Conservation (phyloP, 2,888 invertebrate species). For the Stenoptilia bipunctidactyla region DNA sequence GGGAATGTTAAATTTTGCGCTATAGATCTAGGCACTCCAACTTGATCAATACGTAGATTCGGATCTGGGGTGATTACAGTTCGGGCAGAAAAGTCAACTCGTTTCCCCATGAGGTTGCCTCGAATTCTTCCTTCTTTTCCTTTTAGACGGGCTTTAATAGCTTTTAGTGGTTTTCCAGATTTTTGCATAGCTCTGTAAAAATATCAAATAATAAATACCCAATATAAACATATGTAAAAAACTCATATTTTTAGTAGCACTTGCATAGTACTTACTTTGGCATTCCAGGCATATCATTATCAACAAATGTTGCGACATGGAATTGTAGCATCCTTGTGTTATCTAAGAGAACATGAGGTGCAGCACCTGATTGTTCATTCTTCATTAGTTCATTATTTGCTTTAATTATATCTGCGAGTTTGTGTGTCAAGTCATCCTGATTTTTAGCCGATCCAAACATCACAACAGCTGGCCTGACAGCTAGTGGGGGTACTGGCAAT, state of each 20-base stretch:
- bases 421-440: slow-evolving; percentile 99
- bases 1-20: slow-evolving; percentile 99
- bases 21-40: slow-evolving; percentile 97
- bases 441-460: slow-evolving; percentile 99
- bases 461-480: slow-evolving; percentile 97
- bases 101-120: slow-evolving; percentile 99
- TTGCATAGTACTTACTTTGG: slow-evolving; percentile 82
- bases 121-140: slow-evolving; percentile 99
- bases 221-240: too few species aligned
- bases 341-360: slow-evolving; percentile 96
- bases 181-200: slow-evolving; percentile 93
- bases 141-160: slow-evolving; percentile 94
- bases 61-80: slow-evolving; percentile 99
- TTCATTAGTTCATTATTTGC: slow-evolving; percentile 95
- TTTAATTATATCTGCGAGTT: slow-evolving; percentile 98
- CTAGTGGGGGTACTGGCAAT: slow-evolving; percentile 95
- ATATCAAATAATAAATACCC: too few species aligned
- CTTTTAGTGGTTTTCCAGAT: slow-evolving; percentile 98
- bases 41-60: slow-evolving; percentile 94
- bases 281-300: slow-evolving; percentile 99
- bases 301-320: slow-evolving; percentile 97
- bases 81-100: slow-evolving; percentile 99
- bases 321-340: slow-evolving; percentile 98
- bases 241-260: too few species aligned
- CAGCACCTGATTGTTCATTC: slow-evolving; percentile 97